Base-by-base conservation (phyloP, 2,888 invertebrate species). In the Lithophane leautieri region DNA sequence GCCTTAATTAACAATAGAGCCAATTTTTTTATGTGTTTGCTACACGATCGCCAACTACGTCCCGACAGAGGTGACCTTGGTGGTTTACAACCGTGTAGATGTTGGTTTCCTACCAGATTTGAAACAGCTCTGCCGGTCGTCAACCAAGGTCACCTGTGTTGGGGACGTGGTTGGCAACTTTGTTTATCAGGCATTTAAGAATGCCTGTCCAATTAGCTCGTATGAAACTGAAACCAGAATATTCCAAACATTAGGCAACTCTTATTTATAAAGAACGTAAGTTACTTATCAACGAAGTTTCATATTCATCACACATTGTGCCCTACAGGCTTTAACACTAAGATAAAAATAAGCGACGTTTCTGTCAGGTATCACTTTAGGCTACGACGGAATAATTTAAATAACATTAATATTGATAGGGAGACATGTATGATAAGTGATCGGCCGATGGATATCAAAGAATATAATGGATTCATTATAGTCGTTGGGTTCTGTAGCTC, bases 361-460 rank as follows among this genome's bases (percentile, higher is more conserved):
- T 58, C 62, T 63, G 70, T 74, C 62, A 70, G 16, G 11, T 74
- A 81, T 68, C 79, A 70, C 70, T 82, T 74, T 74, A 28, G 50
- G 62, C 25, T 68, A 56, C 34, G 16, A n/a, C 56, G 60, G 50
- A 63, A 79, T 71, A 74, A 82, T 79, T 74, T 71, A 68, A 71
- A 73, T 73, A 70, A 8, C 28, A 78, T 84, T 65, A 84, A 78
- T 74, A 74, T 74, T 73, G 54, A 74, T 70, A 70, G 28, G 60
- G 16, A 78, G 42, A 70, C 28, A 25, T 58, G 60, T 60, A 74
- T 71, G 68, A 52, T 56, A 79, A 74, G 63, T 74, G 70, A 74
- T 81, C 74, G 50, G 11, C 7, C 14, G 67, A 74, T 67, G 54
- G 19, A 12, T 79, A 82, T 78, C 56, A 63, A 67, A 44, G 52